Percentiles rank a stretch among this genome's conserved stretches.
Evolutionary conservation across 2,888 invertebrate species (phyloP).

Genomic region (Nomada flava): DNA sequence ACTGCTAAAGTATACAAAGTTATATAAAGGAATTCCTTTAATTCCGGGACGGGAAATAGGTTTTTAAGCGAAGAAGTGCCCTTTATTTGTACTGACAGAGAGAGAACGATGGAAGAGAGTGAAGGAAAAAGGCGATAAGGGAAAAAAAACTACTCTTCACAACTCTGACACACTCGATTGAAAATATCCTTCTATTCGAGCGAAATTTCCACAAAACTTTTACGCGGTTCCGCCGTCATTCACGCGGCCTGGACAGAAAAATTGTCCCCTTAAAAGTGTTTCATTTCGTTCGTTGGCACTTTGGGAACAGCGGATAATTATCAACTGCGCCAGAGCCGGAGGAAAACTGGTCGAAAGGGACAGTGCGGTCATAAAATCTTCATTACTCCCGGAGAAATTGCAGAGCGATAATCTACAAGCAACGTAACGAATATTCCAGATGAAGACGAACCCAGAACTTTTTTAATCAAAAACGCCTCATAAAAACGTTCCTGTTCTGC

Average conservation of each 20-base stretch:
- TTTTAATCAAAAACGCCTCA: slow-evolving; percentile 53
- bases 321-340: background rate
- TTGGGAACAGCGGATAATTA: slow-evolving; percentile 30
- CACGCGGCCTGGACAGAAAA: background rate
- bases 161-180: slow-evolving; percentile 3
- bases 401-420: slow-evolving; percentile 23
- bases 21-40: background rate
- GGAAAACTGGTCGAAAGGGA: background rate
- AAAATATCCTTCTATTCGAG: slow-evolving; percentile 25
- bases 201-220: slow-evolving; percentile 24
- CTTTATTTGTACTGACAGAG: background rate
- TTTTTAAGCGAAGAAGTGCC: slow-evolving; percentile 8
- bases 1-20: background rate
- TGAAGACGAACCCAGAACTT: slow-evolving; percentile 36
- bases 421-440: slow-evolving; percentile 19
- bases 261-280: slow-evolving; percentile 1
- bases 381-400: slow-evolving; percentile 28
- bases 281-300: slow-evolving; percentile 15
- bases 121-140: background rate
- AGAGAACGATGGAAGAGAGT: background rate
- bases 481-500: background rate
- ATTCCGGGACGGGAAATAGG: background rate
- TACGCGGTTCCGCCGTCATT: background rate
- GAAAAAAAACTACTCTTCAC: background rate
- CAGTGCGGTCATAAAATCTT: slow-evolving; percentile 33